Evolutionary conservation across 2,797 vertebrate genomes (phyloP).

Genomic region (Agapornis canus): DNA sequence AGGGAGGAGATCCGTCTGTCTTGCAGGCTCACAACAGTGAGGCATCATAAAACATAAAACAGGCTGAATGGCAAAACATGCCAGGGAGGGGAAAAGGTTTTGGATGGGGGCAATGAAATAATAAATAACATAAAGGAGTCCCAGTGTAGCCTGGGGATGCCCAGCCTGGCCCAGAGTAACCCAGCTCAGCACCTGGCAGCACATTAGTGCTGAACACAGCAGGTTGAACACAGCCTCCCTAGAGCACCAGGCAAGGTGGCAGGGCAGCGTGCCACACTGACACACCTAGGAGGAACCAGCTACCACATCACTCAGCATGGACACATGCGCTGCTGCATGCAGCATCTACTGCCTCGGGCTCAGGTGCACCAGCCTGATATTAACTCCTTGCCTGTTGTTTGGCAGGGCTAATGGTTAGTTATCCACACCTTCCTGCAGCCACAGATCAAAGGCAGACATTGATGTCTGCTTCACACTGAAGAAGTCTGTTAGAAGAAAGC

Average conservation of each 20-base stretch:
- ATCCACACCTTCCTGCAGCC: background rate
- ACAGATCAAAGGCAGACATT: background rate
- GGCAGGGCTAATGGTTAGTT: background rate
- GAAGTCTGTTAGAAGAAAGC: background rate
- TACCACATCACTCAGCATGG: background rate
- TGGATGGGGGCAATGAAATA: background rate
- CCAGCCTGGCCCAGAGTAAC: background rate
- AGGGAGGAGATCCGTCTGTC: background rate
- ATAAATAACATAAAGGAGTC: background rate
- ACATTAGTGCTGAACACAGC: background rate
- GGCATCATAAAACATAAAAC: background rate
- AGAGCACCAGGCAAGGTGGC: rapidly evolving
- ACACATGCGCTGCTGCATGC: rapidly evolving
- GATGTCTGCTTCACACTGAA: background rate
- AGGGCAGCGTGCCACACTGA: background rate
- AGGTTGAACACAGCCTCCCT: background rate
- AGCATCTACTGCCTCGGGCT: background rate
- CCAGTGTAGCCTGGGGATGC: background rate
- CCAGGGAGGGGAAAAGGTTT: background rate
- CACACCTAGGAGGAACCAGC: background rate
- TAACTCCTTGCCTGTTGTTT: background rate
- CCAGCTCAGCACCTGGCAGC: conserved; percentile 38
- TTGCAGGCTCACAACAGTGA: background rate
- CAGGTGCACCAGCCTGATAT: background rate
- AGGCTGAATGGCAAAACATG: background rate